Evolutionary conservation across 1,140 invertebrate genomes (phyloP), one percentile per base, ranked within the genome.

Genomic region (Halyomorpha halys): DNA sequence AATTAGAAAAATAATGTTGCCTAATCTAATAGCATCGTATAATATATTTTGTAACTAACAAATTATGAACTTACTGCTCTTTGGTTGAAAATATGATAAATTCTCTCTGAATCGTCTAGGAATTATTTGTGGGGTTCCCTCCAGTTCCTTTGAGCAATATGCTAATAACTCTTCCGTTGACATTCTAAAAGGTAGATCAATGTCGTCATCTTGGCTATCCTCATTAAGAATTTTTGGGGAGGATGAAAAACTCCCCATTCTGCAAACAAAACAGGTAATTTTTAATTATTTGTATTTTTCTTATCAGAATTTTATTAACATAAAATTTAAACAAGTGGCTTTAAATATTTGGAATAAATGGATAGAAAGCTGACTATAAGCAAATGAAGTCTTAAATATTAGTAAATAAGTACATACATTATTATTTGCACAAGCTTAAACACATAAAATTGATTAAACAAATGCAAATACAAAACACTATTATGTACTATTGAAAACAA

Each of bases 231-330:
- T 82, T 72, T 83, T 83, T 54, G 83, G 82, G 9, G 82, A 76
- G 25, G 84, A 84, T 53, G 82, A 84, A 67, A 86, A 86, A 73
- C 84, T 86, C 34, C 85, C 85, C 85, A 87, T 87, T 73, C 85
- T 87, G 72, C 3, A 78, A 78, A 71, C 69, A 67, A 70, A 68
- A 68, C 73, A 64, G n/a, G n/a, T n/a, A n/a, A n/a, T n/a, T n/a
- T n/a, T n/a, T n/a, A n/a, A n/a, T n/a, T n/a, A n/a, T n/a, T n/a
- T n/a, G n/a, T n/a, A n/a, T n/a, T n/a, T n/a, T n/a, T n/a, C n/a
- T n/a, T n/a, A n/a, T n/a, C n/a, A n/a, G n/a, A n/a, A n/a, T n/a
- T n/a, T n/a, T n/a, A n/a, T n/a, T n/a, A n/a, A n/a, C n/a, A n/a
- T n/a, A n/a, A n/a, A n/a, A n/a, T n/a, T n/a, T n/a, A n/a, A n/a